Conservation (phyloP, 2,113 vertebrate genomes). For the Plecturocebus donacophilus region DNA sequence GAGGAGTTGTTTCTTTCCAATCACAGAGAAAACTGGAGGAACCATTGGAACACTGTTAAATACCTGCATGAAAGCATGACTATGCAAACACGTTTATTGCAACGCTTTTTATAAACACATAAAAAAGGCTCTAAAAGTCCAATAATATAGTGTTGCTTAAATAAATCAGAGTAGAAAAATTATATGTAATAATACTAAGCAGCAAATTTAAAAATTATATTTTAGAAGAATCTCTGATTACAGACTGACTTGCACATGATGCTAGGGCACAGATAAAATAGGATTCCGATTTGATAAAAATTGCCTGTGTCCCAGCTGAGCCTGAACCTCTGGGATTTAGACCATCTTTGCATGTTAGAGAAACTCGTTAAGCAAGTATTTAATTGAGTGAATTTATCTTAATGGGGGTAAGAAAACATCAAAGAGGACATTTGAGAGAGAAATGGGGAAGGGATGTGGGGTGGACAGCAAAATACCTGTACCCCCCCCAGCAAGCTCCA, state of each 20-base stretch:
- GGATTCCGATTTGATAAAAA: neutral
- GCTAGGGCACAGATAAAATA: neutral
- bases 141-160: neutral
- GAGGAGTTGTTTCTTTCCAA: neutral
- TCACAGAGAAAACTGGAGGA: neutral
- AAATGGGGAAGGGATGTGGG: neutral
- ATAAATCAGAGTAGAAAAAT: neutral
- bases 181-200: neutral
- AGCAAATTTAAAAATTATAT: neutral
- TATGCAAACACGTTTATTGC: neutral
- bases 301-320: neutral
- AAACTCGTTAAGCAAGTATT: neutral
- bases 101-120: neutral
- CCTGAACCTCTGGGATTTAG: neutral
- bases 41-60: rapidly evolving
- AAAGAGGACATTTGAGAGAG: neutral
- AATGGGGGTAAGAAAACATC: neutral
- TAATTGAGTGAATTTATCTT: neutral
- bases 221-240: neutral
- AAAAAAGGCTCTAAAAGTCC: neutral
- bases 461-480: neutral
- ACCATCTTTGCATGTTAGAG: neutral
- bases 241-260: neutral
- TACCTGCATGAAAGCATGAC: neutral
- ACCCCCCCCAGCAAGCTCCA: rapidly evolving